Evolutionary conservation across 2,888 invertebrate species (phyloP), one percentile per base, ranked within the genome.

Genomic region (Theretra japonica): DNA sequence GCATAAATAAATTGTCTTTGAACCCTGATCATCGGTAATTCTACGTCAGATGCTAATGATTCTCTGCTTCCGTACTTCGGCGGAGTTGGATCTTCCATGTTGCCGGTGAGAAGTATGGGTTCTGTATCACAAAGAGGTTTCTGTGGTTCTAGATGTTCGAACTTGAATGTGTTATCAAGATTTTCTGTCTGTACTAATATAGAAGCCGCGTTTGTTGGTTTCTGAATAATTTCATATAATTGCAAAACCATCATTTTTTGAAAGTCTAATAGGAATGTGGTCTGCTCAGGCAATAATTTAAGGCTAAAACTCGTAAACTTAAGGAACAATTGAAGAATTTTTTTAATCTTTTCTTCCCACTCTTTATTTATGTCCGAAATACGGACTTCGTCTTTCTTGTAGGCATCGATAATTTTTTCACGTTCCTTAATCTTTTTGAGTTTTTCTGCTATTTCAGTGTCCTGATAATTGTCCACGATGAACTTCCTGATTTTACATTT

Each of bases 191-290:
- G 84, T 58, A 90, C 60, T 73, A 94, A 80, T 74, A 93, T 86
- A 53, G 87, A 80, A 30, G 83, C 69, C 33, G 71, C 73, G 4
- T 77, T 76, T 60, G 77, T 71, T 6, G 90, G 90, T n/a, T 78
- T 74, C 77, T 88, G 91, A 78, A 88, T 84, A 25, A 94, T 87
- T 84, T 94, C 93, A 77, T 91, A 91, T 68, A 94, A 76, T 78
- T 94, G 94, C 71, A 94, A 82, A 41, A 93, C 83, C 28, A 94
- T 86, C 87, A 94, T 84, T 80, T 90, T 92, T 82, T 94, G 89
- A 69, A 94, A 85, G 76, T 94, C 89, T 57, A 94, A 80, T 70
- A 94, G 82, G 81, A 94, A 94, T 2, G 88, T 85, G 21, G 89
- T 80, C 82, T 94, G 94, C 79, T 94, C 93, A 30, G 94, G 94